Percentiles rank a stretch among this genome's conserved stretches.
Evolutionary conservation across 2,113 vertebrate genomes (phyloP).

Genomic region (Vidua chalybeata): DNA sequence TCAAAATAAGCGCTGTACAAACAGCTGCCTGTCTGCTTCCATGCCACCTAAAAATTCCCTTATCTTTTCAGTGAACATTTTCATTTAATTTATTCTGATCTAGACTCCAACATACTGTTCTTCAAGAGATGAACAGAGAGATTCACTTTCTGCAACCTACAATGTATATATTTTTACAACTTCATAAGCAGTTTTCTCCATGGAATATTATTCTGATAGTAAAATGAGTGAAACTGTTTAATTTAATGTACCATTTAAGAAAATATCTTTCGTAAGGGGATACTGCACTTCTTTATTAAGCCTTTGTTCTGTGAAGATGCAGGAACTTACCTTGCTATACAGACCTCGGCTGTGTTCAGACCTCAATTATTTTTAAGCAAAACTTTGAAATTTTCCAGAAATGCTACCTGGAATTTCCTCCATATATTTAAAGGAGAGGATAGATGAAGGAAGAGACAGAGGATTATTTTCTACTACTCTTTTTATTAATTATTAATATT

Average conservation of each 20-base stretch:
- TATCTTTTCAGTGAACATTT: not conserved
- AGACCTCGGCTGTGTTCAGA: not conserved
- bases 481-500: not conserved
- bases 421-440: not conserved
- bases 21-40: not conserved
- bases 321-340: not conserved
- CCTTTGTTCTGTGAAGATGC: not conserved
- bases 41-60: not conserved
- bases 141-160: not conserved
- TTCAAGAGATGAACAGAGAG: not conserved
- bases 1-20: not conserved
- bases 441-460: not conserved
- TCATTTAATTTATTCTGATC: not conserved
- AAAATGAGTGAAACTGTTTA: not conserved
- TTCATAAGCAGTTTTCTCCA: not conserved
- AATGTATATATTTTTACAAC: not conserved
- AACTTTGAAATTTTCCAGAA: not conserved
- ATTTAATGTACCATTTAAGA: not conserved
- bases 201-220: not conserved
- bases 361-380: not conserved
- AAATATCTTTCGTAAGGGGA: not conserved
- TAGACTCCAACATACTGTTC: not conserved
- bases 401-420: not conserved
- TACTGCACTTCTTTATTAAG: not conserved
- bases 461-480: not conserved